Percentiles rank a stretch among this genome's conserved stretches.
Evolutionary conservation across 2,888 invertebrate species (phyloP).

Genomic region (Drosophila dives): DNA sequence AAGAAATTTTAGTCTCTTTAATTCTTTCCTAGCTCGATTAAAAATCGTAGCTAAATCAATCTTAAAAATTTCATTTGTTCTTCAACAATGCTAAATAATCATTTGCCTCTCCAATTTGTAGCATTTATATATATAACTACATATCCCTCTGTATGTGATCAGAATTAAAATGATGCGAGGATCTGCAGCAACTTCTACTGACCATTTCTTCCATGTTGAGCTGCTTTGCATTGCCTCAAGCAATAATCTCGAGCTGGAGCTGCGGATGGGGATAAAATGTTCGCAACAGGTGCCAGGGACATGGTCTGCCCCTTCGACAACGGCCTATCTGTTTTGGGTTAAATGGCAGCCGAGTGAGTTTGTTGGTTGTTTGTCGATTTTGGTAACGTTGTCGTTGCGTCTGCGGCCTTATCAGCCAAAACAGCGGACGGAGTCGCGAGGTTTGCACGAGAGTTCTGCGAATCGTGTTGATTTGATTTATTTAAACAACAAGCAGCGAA

Average conservation of each 20-base stretch:
- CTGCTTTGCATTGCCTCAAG: background rate
- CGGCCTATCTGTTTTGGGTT: background rate
- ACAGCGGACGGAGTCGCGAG: constrained; percentile 7
- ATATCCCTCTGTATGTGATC: background rate
- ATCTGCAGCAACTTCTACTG: background rate
- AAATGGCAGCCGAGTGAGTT: background rate
- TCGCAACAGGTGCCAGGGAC: constrained; percentile 18
- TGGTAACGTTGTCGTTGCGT: constrained; percentile 35
- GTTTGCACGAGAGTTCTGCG: constrained; percentile 66
- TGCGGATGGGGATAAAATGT: background rate
- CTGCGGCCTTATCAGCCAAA: constrained; percentile 54
- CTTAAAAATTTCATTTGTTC: background rate
- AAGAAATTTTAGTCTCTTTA: background rate
- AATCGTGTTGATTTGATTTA: constrained; percentile 82
- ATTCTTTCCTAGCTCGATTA: background rate
- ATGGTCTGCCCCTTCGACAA: background rate
- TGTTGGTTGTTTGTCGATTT: constrained; percentile 12
- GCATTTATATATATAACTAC: background rate
- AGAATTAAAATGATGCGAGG: background rate
- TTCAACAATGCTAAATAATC: background rate
- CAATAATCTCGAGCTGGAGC: constrained; percentile 2
- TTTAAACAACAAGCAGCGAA: constrained; percentile 53
- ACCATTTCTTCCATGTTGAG: background rate
- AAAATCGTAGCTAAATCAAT: background rate
- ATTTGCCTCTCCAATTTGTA: background rate